Evolutionary conservation across 2,888 invertebrate genomes (phyloP).

Genomic region (Nomada fabriciana): DNA sequence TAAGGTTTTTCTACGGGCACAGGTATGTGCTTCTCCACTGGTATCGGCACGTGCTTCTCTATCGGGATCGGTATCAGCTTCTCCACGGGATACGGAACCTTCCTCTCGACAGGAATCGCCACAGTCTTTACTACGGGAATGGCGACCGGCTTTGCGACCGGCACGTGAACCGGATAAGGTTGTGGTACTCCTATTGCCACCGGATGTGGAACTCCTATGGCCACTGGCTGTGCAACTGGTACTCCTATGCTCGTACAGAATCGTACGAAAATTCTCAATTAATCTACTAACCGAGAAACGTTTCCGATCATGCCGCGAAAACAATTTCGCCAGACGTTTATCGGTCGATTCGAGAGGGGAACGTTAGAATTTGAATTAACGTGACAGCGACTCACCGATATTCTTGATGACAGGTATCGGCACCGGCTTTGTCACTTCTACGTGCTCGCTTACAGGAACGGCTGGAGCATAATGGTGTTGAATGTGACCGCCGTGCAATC

Average conservation of each 20-base stretch:
- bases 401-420: conserved; percentile 89
- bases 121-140: conserved; percentile 89
- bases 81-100: conserved; percentile 89
- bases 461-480: conserved; percentile 84
- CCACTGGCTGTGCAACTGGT: conserved; percentile 87
- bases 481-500: conserved; percentile 69
- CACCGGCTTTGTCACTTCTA: conserved; percentile 89
- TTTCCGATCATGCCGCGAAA: neutral
- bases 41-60: conserved; percentile 89
- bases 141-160: conserved; percentile 88
- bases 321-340: neutral
- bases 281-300: neutral
- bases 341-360: neutral
- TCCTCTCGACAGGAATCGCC: conserved; percentile 89
- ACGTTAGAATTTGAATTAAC: neutral
- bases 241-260: conserved; percentile 81
- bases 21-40: conserved; percentile 88
- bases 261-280: neutral
- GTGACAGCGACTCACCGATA: conserved; percentile 83
- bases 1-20: conserved; percentile 89
- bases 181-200: conserved; percentile 87
- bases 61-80: conserved; percentile 88
- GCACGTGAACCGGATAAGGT: conserved; percentile 89
- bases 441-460: conserved; percentile 87
- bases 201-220: conserved; percentile 87